Base-by-base conservation (phyloP, 2,888 invertebrate genomes). In the Troides oblongomaculatus region DNA sequence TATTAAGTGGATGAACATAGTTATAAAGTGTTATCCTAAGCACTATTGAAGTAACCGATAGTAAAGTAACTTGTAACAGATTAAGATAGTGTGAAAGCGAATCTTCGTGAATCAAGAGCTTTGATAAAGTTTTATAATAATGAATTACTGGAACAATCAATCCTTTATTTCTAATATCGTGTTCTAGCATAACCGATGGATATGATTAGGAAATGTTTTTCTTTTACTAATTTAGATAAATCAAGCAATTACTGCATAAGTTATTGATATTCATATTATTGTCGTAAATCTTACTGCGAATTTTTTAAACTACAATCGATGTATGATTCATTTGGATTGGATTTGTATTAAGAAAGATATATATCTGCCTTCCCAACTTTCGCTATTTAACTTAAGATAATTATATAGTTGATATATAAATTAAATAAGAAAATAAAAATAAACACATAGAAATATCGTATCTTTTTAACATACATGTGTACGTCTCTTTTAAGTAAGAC, bases 21-120 rank as follows among this genome's bases (percentile, higher is more conserved):
- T 36, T 63, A 57, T 43, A 50, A 63, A 58, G 68, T 63, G 63
- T 68, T 66, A 21, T 17, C n/a, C 46, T 59, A 30, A 63, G 62
- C 21, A 23, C 57, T 58, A 58, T 50, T 63, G 30, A n/a, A 30
- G 18, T 63, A 53, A 68, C 58, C 50, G 46, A 68, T 46, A 59
- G 43, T 17, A 12, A 50, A 63, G 60, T 66, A 66, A 61, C 46
- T 68, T 62, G 43, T 62, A 36, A 63, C 62, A 63, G 59, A 63
- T 63, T 68, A 53, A 14, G 30, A 68, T 63, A 59, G 21, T 14
- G 46, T 21, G 23, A 50, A 58, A 62, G 18, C 30, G 36, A 36
- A 61, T 53, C 36, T 4, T 46, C 6, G 18, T n/a, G 60, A 36
- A 60, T 60, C 36, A 18, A 8, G 25, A 4, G 36, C 21, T 57